Evolutionary conservation across 2,797 vertebrate genomes (phyloP), one percentile per base, ranked within the genome.

Genomic region (Tokudaia tokunoshimensis): DNA sequence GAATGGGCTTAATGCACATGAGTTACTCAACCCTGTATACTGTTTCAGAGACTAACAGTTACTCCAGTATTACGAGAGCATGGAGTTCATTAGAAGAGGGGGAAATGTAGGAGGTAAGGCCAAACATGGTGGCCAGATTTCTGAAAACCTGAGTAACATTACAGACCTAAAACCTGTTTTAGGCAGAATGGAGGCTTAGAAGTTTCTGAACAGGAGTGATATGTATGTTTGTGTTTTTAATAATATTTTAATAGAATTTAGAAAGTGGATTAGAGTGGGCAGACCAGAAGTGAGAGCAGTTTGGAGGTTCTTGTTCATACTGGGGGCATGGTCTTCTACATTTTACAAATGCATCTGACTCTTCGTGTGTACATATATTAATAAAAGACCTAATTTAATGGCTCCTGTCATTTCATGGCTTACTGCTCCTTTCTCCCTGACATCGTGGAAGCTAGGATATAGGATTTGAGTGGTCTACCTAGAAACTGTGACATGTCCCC

Each of bases 341-440:
- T 65, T 79, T 79, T 79, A 59, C 59, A 63, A 65, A 37, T n/a
- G 47, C 44, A 52, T 37, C 59, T 90, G 75, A 79, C 47, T 89
- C 72, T 80, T 61, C 55, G 41, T 87, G n/a, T 89, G 17, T 82
- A 75, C 75, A 52, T 82, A 50, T 78, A 80, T 59, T 85, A 85
- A 52, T 65, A 92, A 41, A 90, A 76, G 89, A 37, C 76, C 82
- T 86, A 75, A 91, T 86, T 87, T 94, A 65, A 47, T 76, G 91
- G 29, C 84, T 90, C 29, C 78, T 59, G 26, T 80, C 92, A 63
- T 88, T 79, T 94, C 63, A 72, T 89, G 63, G 50, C 81, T 80
- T 83, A 4, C 74, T 65, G 55, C 92, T 90, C 79, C 50, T 57
- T 92, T 61, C 75, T 57, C 67, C 74, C 55, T 85, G 22, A 92